Evolutionary conservation across 23 tunicate genomes (phyloP), one percentile per base, ranked within the genome.

Genomic region (Styela clava): DNA sequence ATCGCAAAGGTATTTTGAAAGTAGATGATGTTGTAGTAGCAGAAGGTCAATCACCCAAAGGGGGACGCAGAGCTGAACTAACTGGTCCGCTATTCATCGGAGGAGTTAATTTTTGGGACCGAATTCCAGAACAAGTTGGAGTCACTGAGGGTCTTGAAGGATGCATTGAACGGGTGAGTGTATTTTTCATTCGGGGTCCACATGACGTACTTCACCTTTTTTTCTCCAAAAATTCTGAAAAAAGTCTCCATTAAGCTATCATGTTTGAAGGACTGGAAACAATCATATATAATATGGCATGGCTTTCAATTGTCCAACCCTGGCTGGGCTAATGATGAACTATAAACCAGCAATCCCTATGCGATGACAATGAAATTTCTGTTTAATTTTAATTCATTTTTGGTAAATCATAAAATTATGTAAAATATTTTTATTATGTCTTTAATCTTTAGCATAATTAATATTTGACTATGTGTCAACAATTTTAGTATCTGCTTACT

Each of bases 81-180:
- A 79, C 69, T 52, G 84, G 83, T 2, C 80, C 93, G 16, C 69
- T 87, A 61, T 93, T 51, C 51, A 70, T 93, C 52, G 98, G 98
- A 3, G 98, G 98, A 79, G 93, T 81, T 0, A 78, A 69, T 37
- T 82, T 62, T 35, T 85, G 93, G 89, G 87, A 84, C 3, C 20
- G 67, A 16, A 78, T 93, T 68, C 70, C 79, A 2, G 87, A 68
- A 2, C 90, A 83, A 78, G 80, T 74, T 26, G 64, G 81, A 24
- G 89, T 86, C 2, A 37, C 84, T 5, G 80, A 68, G 33, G 98
- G 98, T 20, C 83, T 93, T 33, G 85, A 84, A 30, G 98, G 98
- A 5, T 93, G 98, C 64, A 62, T 93, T 23, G 88, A 85, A 0
- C 37, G 33, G 89, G 97, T 92, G 68, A 78, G 88, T 61, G n/a